Evolutionary conservation across 2,797 vertebrate genomes (phyloP), one percentile per base, ranked within the genome.

Genomic region (Sciaenops ocellatus): DNA sequence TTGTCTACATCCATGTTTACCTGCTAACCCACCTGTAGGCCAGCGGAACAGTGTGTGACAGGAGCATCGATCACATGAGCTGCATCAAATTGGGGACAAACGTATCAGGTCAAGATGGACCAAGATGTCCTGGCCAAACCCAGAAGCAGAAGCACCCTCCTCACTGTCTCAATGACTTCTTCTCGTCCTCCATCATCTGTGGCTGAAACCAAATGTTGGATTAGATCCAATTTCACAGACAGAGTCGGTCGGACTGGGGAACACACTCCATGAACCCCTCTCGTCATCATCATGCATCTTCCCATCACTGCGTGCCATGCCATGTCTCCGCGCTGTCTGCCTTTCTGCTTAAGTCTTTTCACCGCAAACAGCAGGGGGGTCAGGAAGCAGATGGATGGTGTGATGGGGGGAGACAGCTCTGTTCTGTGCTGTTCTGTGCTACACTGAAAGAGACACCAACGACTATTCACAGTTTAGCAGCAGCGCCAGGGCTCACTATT

Each of bases 311-410:
- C 55, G 56, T 20, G 47, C 22, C 16, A 55, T 13, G 57, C 60
- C 47, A 68, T 6, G 61, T 50, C 56, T 64, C 54, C 17, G 52
- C 15, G 28, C 60, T 51, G 63, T 65, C 62, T n/a, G 48, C 26
- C 56, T 50, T 57, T 65, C 75, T 22, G 16, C 57, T 54, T 17
- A 81, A 63, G 26, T 67, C 77, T 79, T 91, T 89, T 87, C 63
- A 79, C 79, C 64, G 73, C 38, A 59, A 83, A 69, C 83, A 73
- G 81, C 60, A 30, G 71, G 80, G 66, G 46, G 61, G 64, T 38
- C 15, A 62, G 78, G 61, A 86, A 77, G 69, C 74, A 82, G 70
- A 89, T 61, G 67, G 76, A 71, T 62, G 62, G 67, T 61, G 47
- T 79, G 66, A 80, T 41, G 34, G 28, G 62, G 47, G 67, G 22